Base-by-base conservation (phyloP, 2,888 invertebrate genomes). In the Anthophora plumipes region DNA sequence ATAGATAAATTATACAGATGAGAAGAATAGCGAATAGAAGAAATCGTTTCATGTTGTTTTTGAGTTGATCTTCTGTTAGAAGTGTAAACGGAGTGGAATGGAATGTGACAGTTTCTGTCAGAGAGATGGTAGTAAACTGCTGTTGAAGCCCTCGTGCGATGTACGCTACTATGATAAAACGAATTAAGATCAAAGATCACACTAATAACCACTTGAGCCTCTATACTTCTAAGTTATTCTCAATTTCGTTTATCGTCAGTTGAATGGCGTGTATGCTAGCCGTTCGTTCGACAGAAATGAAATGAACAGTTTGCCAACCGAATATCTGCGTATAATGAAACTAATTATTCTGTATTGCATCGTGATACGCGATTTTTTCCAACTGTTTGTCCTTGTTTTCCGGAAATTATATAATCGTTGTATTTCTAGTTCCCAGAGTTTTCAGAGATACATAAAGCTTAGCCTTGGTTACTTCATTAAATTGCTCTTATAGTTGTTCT, bases 21-120 rank as follows among this genome's bases (percentile, higher is more conserved):
- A 89, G n/a, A 52, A 89, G 52, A 20, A 91, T 25, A 60, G 74
- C 63, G 43, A 88, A 7, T 55, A 89, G 14, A 41, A 88, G 31
- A 52, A 80, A 81, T 66, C 91, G 91, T 25, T 83, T 67, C 92
- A 92, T 92, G 9, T 14, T 83, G 22, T 1, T n/a, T 12, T 43
- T 9, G 31, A 1, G 46, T 43, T 17, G 14, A 14, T 9, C n/a
- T 20, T 25, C 5, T 1, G 11, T 50, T 39, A 22, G 25, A 39
- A 20, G 17, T 17, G 43, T 31, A n/a, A n/a, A n/a, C 31, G 57
- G 46, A 7, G 31, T 31, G 31, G 4, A 12, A 50, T 17, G 39
- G 41, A 20, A 37, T 25, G 37, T 7, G 70, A 64, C 17, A 61
- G 64, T 39, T 69, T 72, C 82, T 31, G 68, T 55, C 31, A 39